Percentiles rank a stretch among this genome's conserved stretches.
phyloP scores from a whole-genome alignment of 2,888 invertebrate genomes.

The Lasioglossum calceatum region DNA sequence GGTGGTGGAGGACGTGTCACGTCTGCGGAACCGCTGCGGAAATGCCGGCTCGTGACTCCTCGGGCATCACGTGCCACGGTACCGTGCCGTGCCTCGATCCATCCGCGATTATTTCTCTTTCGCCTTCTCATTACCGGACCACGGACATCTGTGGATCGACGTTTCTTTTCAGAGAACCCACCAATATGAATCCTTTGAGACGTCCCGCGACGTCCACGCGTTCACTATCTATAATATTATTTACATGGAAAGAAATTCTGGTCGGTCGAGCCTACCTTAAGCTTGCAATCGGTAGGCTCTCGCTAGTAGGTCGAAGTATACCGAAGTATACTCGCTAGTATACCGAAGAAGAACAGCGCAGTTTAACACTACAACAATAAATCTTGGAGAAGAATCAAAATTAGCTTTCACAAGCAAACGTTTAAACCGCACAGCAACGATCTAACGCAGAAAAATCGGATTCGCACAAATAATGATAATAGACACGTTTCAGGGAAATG shows the following conservation, averaged over 20 bases:
- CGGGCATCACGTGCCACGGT: conserved; percentile 70
- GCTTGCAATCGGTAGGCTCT: neutral
- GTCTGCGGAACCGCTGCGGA: conserved; percentile 80
- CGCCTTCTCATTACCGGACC: conserved; percentile 60
- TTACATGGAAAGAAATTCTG: neutral
- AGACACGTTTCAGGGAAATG: conserved; percentile 62
- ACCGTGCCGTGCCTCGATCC: conserved; percentile 61
- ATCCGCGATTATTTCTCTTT: conserved; percentile 69
- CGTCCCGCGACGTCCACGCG: neutral
- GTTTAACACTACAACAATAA: neutral
- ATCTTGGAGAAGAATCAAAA: neutral
- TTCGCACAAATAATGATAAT: conserved; percentile 41
- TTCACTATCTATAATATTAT: neutral
- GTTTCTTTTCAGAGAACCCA: neutral
- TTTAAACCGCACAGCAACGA: neutral
- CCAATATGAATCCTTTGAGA: neutral
- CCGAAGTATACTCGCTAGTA: no score
- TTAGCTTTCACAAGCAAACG: neutral
- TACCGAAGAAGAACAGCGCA: neutral
- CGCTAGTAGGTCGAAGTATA: neutral
- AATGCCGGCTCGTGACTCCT: conserved; percentile 77
- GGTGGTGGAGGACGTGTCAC: conserved; percentile 76
- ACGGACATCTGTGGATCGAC: neutral
- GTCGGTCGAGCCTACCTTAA: neutral
- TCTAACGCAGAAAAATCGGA: neutral